Percentiles rank a stretch among this genome's conserved stretches.
phyloP scores from a whole-genome alignment of 2,113 vertebrate species.

The Macheiramphus alcinus region DNA sequence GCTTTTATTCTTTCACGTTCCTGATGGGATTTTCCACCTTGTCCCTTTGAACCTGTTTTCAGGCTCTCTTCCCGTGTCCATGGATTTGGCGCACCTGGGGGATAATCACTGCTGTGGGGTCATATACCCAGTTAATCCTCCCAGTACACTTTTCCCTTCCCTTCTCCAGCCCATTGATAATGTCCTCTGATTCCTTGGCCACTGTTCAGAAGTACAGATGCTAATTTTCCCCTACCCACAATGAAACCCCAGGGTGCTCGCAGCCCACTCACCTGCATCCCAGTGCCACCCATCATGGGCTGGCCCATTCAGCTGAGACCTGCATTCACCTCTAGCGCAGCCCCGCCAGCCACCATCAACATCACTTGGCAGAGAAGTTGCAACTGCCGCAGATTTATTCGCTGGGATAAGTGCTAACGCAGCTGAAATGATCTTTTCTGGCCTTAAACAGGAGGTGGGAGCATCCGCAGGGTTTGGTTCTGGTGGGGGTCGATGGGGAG shows the following conservation, averaged over 20 bases:
- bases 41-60: not conserved
- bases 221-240: not conserved
- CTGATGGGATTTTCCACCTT: not conserved
- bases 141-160: not conserved
- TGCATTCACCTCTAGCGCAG: not conserved
- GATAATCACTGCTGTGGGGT: not conserved
- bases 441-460: not conserved
- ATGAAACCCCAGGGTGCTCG: not conserved
- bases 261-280: not conserved
- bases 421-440: not conserved
- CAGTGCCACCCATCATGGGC: not conserved
- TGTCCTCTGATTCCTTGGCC: not conserved
- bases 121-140: not conserved
- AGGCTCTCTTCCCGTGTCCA: not conserved
- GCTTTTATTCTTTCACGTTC: not conserved
- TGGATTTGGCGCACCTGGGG: not conserved
- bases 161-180: not conserved
- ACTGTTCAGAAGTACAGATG: not conserved
- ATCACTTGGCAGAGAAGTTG: not conserved
- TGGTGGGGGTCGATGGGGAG: not conserved
- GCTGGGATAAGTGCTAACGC: not conserved
- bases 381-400: not conserved
- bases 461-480: not conserved
- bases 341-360: not conserved
- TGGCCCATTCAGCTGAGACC: not conserved